These are phyloP conservation scores for Poecile atricapillus DNA, from an alignment of 2,113 vertebrate genomes.

Conservation along the genomic window DNA sequence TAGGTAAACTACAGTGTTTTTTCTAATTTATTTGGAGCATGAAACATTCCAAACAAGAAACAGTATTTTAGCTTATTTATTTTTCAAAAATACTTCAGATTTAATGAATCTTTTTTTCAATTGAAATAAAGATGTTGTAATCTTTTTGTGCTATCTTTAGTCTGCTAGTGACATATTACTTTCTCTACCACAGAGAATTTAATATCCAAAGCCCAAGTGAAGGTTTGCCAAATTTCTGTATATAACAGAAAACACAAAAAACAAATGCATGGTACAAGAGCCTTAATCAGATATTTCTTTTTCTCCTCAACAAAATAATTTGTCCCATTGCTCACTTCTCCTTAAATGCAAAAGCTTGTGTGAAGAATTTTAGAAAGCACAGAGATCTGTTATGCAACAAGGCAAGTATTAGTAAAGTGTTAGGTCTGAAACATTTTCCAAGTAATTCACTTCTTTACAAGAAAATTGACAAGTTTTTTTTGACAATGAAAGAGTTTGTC, in stretches of 20 bases:
- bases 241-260: not conserved
- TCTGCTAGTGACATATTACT: not conserved
- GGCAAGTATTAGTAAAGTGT: not conserved
- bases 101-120: not conserved
- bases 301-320: not conserved
- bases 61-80: not conserved
- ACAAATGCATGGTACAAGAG: not conserved
- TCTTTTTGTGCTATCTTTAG: not conserved
- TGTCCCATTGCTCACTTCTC: not conserved
- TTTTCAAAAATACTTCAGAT: not conserved
- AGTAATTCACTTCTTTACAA: not conserved
- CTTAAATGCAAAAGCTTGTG: not conserved
- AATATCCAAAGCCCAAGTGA: not conserved
- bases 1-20: not conserved
- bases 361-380: slow-evolving; percentile 5
- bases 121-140: not conserved
- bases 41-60: not conserved
- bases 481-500: not conserved
- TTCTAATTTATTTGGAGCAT: not conserved
- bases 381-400: not conserved
- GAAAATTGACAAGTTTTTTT: not conserved
- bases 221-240: not conserved
- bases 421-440: not conserved
- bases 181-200: not conserved
- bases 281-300: not conserved